Evolutionary conservation across 2,888 invertebrate species (phyloP), one percentile per base, ranked within the genome.

Genomic region (Patella caerulea): DNA sequence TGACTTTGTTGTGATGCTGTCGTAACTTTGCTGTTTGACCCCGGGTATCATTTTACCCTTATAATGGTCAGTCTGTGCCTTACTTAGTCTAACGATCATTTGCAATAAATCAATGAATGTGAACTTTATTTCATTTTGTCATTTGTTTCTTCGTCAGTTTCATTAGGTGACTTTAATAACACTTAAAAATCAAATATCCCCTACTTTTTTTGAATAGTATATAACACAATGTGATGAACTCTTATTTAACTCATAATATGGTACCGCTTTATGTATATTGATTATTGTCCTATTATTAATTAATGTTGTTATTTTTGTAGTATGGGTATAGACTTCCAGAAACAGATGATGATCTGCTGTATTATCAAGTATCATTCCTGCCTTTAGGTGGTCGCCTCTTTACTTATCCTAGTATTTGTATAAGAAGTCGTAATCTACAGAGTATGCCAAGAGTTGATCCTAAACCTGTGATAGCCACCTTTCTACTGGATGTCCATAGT

Each of bases 311-410:
- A 19, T 34, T 53, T 71, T 86, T 85, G 71, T 83, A 90, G 91
- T 90, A 91, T 86, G 91, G 91, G 0, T 91, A 89, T 82, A 83
- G 91, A 72, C 85, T 91, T 9, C 91, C 91, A 69, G 90, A 90
- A 24, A 83, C 83, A 73, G 90, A 90, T n/a, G 87, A 87, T 17
- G 86, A 83, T 52, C 81, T 90, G 65, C 77, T 88, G 15, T 91
- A 86, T 81, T 90, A 86, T 71, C 89, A 90, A 79, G 83, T 91
- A 53, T 81, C 87, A 74, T 91, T 91, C 83, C 84, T 87, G 73
- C 85, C 85, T 7, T 81, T 87, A 70, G 89, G 88, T 76, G 87
- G 86, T 71, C 87, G 80, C 59, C 83, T 88, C 5, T 91, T 90
- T 79, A 90, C 91, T 83, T 91, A 91, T 89, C 90, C 90, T 17